Evolutionary conservation across 2,888 invertebrate genomes (phyloP).

Genomic region (Ophion ellenae): DNA sequence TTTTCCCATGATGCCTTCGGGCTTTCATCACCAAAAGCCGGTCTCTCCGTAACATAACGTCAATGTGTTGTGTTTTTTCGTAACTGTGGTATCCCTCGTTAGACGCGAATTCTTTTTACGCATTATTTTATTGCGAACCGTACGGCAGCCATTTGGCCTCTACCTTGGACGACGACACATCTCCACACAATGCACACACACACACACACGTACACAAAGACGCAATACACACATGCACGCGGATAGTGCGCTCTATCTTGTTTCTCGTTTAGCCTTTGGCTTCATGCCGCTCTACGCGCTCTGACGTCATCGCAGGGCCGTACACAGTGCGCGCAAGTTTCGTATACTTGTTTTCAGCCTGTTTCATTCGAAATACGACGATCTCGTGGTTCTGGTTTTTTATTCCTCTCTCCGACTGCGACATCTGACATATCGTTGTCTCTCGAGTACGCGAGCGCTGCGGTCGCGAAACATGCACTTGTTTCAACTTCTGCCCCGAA

Average conservation of each 20-base stretch:
- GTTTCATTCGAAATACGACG: background rate
- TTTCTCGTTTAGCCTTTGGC: constrained; percentile 77
- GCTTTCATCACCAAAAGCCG: constrained; percentile 76
- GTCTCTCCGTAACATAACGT: constrained; percentile 80
- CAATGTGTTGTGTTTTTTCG: constrained; percentile 11
- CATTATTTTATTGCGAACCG: constrained; percentile 76
- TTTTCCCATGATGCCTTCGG: constrained; percentile 81
- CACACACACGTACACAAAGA: constrained; percentile 14
- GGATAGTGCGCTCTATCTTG: constrained; percentile 45
- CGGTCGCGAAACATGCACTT: background rate
- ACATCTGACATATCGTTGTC: background rate
- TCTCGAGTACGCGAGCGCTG: background rate
- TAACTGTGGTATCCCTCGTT: constrained; percentile 5
- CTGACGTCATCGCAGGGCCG: constrained; percentile 69
- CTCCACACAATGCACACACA: constrained; percentile 31
- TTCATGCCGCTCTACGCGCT: constrained; percentile 75
- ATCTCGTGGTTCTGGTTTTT: background rate
- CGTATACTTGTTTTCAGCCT: background rate
- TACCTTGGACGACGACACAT: constrained; percentile 56
- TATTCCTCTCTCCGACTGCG: background rate
- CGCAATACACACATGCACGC: constrained; percentile 10
- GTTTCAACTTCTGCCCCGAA: background rate
- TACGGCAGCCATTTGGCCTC: constrained; percentile 79
- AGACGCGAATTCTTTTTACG: constrained; percentile 74
- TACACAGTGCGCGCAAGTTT: constrained; percentile 33